Evolutionary conservation across 2,888 invertebrate genomes (phyloP).

Genomic region (Oxystoma pomonae): DNA sequence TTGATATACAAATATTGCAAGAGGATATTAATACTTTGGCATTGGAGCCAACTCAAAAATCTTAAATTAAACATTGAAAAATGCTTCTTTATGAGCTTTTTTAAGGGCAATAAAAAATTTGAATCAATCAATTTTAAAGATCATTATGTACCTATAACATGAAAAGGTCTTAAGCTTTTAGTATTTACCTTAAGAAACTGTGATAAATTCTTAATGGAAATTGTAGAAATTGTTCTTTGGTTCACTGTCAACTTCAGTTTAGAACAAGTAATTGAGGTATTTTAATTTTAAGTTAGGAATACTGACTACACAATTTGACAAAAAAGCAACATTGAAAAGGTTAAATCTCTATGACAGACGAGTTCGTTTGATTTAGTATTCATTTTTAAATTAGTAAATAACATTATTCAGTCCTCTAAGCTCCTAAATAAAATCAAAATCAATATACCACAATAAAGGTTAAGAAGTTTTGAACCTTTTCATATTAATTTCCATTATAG

Average conservation of each 20-base stretch:
- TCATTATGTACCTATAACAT: not conserved
- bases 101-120: too few relatives aligned
- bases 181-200: too few relatives aligned
- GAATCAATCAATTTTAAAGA: not conserved
- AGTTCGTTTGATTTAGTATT: not conserved
- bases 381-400: too few relatives aligned
- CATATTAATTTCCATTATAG: slow-evolving; percentile 1
- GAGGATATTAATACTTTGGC: not conserved
- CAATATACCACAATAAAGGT: not conserved
- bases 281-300: slow-evolving; percentile 2
- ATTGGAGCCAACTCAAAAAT: not conserved
- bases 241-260: not conserved
- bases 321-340: slow-evolving; percentile 2
- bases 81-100: too few relatives aligned
- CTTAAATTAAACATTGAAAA: too few relatives aligned
- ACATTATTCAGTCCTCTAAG: not conserved
- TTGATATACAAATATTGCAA: too few relatives aligned
- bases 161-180: not conserved
- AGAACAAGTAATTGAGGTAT: slow-evolving; percentile 1
- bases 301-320: not conserved
- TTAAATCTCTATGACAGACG: not conserved
- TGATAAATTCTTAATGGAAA: not conserved
- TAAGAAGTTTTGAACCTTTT: not conserved
- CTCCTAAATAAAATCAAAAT: not conserved
- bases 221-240: not conserved